Evolutionary conservation across 2,888 invertebrate species (phyloP).

Genomic region (Rotaria sp.): DNA sequence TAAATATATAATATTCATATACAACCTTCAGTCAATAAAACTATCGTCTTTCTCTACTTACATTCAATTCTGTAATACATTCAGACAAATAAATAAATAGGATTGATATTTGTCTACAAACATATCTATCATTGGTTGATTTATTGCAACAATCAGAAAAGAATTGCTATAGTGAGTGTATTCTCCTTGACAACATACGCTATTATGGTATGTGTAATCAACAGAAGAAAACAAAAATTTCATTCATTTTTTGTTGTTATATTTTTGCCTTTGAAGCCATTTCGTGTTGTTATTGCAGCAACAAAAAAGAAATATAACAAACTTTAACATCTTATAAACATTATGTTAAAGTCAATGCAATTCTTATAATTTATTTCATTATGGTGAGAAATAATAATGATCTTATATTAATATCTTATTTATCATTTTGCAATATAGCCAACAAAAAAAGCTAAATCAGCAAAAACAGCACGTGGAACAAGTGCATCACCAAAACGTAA

Average conservation of each 20-base stretch:
- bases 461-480: not conserved
- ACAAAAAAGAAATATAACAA: no score
- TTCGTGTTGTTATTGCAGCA: not conserved
- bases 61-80: not conserved
- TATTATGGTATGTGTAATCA: not conserved
- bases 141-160: not conserved
- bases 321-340: not conserved
- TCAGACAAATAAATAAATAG: not conserved
- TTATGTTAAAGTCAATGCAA: not conserved
- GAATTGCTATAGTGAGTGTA: no score
- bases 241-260: not conserved
- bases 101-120: not conserved
- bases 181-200: not conserved
- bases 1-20: not conserved
- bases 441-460: not conserved
- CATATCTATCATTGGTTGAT: not conserved
- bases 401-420: not conserved
- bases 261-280: no score
- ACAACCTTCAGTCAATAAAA: not conserved
- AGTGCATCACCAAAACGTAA: slow-evolving; percentile 17
- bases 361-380: not conserved
- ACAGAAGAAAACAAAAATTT: not conserved
- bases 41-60: not conserved
- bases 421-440: not conserved
- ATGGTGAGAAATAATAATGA: not conserved